Conservation (phyloP, 1,140 invertebrate genomes). For the Drosophila auraria region DNA sequence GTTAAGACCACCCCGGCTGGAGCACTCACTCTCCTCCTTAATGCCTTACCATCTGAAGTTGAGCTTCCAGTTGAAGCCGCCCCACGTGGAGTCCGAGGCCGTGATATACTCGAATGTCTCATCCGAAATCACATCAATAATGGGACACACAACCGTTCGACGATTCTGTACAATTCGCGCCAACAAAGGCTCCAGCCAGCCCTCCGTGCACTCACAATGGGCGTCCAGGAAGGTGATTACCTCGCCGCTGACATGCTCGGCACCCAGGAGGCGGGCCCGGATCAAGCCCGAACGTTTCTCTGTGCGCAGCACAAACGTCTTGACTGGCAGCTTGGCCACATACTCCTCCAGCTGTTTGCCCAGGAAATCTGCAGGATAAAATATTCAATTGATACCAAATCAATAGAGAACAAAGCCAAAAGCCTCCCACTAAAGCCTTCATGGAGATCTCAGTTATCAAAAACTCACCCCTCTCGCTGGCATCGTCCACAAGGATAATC, state of each 20-base stretch:
- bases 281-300: conserved; percentile 97
- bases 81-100: conserved; percentile 98
- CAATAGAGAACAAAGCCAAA: no score
- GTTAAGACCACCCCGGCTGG: not conserved
- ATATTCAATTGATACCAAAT: no score
- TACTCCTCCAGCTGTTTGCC: conserved; percentile 96
- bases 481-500: conserved; percentile 98
- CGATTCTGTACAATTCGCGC: conserved; percentile 95
- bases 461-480: conserved; percentile 92
- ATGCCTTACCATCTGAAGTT: conserved; percentile 95
- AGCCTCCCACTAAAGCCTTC: no score
- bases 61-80: conserved; percentile 99
- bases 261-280: conserved; percentile 95
- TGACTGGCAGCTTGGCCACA: conserved; percentile 93
- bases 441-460: no score
- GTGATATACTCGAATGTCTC: conserved; percentile 98
- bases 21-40: not conserved
- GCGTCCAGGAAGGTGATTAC: conserved; percentile 98
- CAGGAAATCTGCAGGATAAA: conserved; percentile 89
- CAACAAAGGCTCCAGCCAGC: conserved; percentile 97
- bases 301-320: conserved; percentile 92
- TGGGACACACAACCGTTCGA: conserved; percentile 97
- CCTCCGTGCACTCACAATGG: conserved; percentile 97
- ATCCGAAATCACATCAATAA: conserved; percentile 99
- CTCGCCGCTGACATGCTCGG: conserved; percentile 95